A percentile compares a stretch with the other conserved stretches of the same genome.
Evolutionary conservation across 2,113 vertebrate genomes (phyloP).

Genomic region (Anolis carolinensis): DNA sequence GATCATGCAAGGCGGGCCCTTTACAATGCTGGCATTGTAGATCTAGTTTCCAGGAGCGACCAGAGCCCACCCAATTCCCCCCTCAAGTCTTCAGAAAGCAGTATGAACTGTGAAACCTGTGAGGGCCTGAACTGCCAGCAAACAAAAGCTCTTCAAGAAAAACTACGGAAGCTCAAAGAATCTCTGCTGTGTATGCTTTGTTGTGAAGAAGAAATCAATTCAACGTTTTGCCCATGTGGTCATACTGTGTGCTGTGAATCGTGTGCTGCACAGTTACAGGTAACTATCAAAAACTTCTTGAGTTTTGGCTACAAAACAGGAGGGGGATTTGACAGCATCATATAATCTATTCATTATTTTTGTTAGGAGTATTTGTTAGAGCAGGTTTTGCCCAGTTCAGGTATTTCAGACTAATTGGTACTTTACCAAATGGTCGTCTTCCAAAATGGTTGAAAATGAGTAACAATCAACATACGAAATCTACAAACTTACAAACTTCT

Average conservation of each 20-base stretch:
- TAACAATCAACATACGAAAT: no score
- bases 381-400: no score
- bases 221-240: slow-evolving; percentile 95
- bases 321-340: no score
- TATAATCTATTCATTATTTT: no score
- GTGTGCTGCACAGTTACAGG: slow-evolving; percentile 92
- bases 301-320: not conserved
- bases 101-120: slow-evolving; percentile 85
- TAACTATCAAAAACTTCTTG: slow-evolving; percentile 59
- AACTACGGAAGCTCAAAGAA: slow-evolving; percentile 89
- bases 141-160: slow-evolving; percentile 89
- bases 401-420: no score
- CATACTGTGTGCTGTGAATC: slow-evolving; percentile 96
- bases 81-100: slow-evolving; percentile 72
- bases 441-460: no score
- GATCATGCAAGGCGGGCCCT: slow-evolving; percentile 92
- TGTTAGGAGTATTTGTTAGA: no score
- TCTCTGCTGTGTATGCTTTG: slow-evolving; percentile 96
- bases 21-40: slow-evolving; percentile 92
- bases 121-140: slow-evolving; percentile 87
- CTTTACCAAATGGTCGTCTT: no score
- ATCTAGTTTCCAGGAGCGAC: slow-evolving; percentile 82
- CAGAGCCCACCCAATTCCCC: slow-evolving; percentile 84
- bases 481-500: no score
- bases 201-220: slow-evolving; percentile 94